phyloP scores from a whole-genome alignment of 2,797 vertebrate genomes.

The Mycteria americana region DNA sequence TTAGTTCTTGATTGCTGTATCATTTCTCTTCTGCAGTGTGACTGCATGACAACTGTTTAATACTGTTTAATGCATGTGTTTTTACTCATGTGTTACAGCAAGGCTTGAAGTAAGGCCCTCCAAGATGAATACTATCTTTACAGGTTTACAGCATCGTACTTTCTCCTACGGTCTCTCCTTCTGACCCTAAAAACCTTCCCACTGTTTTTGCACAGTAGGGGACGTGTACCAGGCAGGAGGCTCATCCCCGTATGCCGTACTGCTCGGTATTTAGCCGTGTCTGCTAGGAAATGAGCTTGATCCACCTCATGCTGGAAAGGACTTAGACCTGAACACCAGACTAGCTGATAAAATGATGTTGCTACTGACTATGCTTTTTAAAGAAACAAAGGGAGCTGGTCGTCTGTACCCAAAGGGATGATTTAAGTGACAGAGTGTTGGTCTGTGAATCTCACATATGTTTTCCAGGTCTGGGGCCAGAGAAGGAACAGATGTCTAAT shows the following conservation, averaged over 20 bases:
- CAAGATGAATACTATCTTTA: not conserved
- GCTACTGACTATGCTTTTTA: not conserved
- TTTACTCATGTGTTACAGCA: not conserved
- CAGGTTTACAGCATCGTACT: not conserved
- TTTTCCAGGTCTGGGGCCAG: not conserved
- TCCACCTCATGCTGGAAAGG: not conserved
- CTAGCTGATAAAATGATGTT: constrained; percentile 14
- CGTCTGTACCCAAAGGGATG: not conserved
- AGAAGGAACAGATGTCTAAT: constrained; percentile 31
- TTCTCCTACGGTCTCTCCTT: not conserved
- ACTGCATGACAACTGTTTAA: not conserved
- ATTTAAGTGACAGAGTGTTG: constrained; percentile 7
- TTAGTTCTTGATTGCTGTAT: accelerated
- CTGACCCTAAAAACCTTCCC: not conserved
- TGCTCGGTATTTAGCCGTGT: not conserved
- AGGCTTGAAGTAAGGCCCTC: not conserved
- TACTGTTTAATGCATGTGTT: not conserved
- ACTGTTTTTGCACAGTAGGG: not conserved
- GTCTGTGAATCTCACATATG: constrained; percentile 20
- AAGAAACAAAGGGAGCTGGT: constrained; percentile 28
- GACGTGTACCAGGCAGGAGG: not conserved
- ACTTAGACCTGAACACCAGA: not conserved
- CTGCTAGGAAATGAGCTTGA: not conserved
- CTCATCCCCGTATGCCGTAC: not conserved
- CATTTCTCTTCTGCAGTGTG: not conserved